Evolutionary conservation across 2,113 vertebrate genomes (phyloP).

Genomic region (Xenopus borealis): DNA sequence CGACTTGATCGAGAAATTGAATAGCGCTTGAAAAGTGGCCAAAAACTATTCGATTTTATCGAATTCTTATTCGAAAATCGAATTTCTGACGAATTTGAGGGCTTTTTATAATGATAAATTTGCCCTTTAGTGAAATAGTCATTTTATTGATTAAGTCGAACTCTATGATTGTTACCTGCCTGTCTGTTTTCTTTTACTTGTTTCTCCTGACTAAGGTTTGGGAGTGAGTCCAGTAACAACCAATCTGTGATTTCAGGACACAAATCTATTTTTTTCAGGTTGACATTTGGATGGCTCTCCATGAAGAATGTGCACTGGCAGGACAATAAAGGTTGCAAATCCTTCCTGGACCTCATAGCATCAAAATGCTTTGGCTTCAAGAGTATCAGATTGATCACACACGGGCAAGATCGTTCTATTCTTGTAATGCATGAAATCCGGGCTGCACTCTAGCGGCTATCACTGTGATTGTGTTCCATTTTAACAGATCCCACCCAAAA

Average conservation of each 20-base stretch:
- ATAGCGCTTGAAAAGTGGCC: too few species aligned
- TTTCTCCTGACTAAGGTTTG: too few species aligned
- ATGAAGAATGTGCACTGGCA: conserved; percentile 33
- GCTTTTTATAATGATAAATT: too few species aligned
- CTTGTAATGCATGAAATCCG: not conserved
- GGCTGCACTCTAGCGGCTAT: not conserved
- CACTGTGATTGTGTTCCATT: not conserved
- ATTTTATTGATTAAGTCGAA: too few species aligned
- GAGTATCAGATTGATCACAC: conserved; percentile 41
- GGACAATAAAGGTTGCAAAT: conserved; percentile 29
- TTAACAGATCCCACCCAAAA: not conserved
- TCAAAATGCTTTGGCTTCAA: conserved; percentile 21
- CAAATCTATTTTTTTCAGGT: conserved; percentile 37
- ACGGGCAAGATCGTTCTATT: conserved; percentile 10
- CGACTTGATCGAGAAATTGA: too few species aligned
- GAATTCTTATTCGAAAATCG: too few species aligned
- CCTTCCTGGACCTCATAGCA: conserved; percentile 16
- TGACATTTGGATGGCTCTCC: conserved; percentile 31
- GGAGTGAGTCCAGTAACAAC: too few species aligned
- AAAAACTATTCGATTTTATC: too few species aligned
- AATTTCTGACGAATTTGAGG: too few species aligned
- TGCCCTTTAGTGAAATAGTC: too few species aligned
- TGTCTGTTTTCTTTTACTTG: too few species aligned
- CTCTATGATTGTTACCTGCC: too few species aligned
- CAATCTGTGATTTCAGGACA: conserved; percentile 17